Evolutionary conservation across 2,888 invertebrate species (phyloP), one percentile per base, ranked within the genome.

Genomic region (Cacoxenus indagator): DNA sequence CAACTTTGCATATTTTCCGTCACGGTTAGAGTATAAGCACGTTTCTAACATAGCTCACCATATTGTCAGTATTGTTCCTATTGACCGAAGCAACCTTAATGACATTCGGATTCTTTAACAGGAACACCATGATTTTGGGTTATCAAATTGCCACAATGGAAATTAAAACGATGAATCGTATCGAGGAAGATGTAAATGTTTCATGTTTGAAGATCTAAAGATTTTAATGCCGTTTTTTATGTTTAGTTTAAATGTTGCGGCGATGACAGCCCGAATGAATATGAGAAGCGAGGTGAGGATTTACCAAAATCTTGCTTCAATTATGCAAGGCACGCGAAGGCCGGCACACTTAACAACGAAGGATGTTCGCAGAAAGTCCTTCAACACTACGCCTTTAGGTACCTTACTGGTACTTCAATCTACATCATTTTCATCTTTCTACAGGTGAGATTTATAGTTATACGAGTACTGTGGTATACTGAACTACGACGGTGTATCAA

Each of bases 211-310:
- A 55, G 19, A 26, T 14, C 45, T 11, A 31, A 19, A 19, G 4
- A 55, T 8, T 27, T 26, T 6, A 26, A 55, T 55, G 26, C 43
- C 4, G 3, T 45, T 37, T 11, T 14, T 37, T 4, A 31, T 29
- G 4, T 66, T 4, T 24, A 67, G 54, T 67, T 48, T 17, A 62
- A 54, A 26, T 67, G 67, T 19, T 67, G 67, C 26, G 67, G 67
- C 43, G 62, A 27, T 4, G 9, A 48, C 14, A 27, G 67, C 11
- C 3, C 37, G 6, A 19, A 11, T 3, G 67, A 67, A 29, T 67
- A 67, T 37, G 27, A 9, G 1, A 14, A 26, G 1, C 9, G n/a
- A 6, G 4, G 22, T 37, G 4, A 31, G 51, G 24, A 5, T 8
- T 26, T 62, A 43, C 67, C 67, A 3, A 19, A 37, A 1, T 54